Evolutionary conservation across 2,797 vertebrate species (phyloP).

Genomic region (Chrysolophus pictus): DNA sequence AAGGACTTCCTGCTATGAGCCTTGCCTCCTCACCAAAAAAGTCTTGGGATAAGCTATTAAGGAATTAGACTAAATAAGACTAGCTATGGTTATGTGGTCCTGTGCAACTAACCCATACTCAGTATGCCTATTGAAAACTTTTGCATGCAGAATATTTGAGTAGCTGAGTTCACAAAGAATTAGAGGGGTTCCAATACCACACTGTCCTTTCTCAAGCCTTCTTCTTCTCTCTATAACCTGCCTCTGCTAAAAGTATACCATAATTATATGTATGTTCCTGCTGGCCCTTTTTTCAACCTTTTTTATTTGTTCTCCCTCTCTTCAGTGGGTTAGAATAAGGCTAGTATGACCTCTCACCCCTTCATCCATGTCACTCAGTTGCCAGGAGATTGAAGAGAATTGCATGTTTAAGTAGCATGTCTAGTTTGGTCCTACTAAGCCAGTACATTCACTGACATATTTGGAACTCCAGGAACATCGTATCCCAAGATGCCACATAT

Average conservation of each 20-base stretch:
- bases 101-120: not conserved
- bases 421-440: not conserved
- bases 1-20: not conserved
- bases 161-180: not conserved
- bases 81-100: not conserved
- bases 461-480: not conserved
- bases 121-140: not conserved
- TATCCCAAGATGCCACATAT: too few species aligned
- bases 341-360: too few species aligned
- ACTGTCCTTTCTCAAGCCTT: not conserved
- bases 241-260: not conserved
- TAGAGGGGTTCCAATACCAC: not conserved
- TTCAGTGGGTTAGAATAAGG: rapidly evolving
- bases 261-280: rapidly evolving
- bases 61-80: not conserved
- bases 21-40: not conserved
- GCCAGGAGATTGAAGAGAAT: not conserved
- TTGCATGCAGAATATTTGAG: not conserved
- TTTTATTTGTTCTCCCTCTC: not conserved
- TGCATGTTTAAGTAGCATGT: not conserved
- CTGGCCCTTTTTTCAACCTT: not conserved
- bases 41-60: not conserved
- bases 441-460: not conserved
- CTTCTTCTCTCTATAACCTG: not conserved
- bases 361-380: not conserved